These are phyloP conservation scores for Setipinna tenuifilis DNA, from an alignment of 2,797 vertebrate genomes.

Conservation along the genomic window DNA sequence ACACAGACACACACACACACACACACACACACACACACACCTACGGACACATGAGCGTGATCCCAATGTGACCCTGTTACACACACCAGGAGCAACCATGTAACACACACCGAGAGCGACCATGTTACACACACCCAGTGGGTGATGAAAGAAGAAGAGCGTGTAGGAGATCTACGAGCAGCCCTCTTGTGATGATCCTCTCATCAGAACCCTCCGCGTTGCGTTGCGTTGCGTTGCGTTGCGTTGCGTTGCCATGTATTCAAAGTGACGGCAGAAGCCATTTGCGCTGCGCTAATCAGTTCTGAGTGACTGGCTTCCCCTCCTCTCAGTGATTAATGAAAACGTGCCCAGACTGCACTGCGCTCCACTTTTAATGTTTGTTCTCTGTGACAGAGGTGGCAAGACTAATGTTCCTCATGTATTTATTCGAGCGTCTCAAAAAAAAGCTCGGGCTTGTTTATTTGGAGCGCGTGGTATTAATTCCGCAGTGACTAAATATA, in stretches of 20 bases:
- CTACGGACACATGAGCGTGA: not conserved
- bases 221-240: no score
- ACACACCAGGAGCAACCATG: not conserved
- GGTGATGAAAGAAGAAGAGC: not conserved
- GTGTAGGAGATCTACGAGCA: not conserved
- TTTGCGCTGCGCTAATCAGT: not conserved
- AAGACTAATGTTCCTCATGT: not conserved
- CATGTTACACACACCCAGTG: not conserved
- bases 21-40: not conserved
- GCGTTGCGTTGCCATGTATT: not conserved
- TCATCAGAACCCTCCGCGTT: no score
- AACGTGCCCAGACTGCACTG: not conserved
- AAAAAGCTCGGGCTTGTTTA: not conserved
- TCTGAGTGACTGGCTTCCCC: not conserved
- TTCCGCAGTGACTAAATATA: not conserved
- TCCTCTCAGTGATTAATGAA: not conserved
- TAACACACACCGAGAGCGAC: no score
- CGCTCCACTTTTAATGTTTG: not conserved
- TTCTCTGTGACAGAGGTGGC: not conserved
- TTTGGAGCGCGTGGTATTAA: not conserved
- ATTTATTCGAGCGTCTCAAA: not conserved
- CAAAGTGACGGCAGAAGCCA: not conserved
- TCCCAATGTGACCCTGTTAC: not conserved
- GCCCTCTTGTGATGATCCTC: no score
- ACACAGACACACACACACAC: not conserved